Evolutionary conservation across 1,140 invertebrate genomes (phyloP).

Genomic region (Rhyzopertha dominica): DNA sequence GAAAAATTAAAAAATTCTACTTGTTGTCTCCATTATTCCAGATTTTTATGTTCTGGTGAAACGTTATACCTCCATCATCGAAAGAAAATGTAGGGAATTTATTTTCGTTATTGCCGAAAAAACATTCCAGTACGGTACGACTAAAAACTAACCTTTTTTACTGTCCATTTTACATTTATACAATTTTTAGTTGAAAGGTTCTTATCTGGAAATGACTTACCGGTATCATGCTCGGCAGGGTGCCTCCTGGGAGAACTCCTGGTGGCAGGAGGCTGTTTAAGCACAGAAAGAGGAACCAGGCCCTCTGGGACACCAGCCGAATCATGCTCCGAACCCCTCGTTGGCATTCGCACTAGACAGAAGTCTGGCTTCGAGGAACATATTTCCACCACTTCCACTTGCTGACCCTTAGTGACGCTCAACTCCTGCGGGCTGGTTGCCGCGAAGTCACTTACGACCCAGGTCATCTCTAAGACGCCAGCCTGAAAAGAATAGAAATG

Average conservation of each 20-base stretch:
- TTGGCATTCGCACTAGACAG: constrained; percentile 58
- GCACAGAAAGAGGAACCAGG: constrained; percentile 72
- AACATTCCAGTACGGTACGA: too few species aligned
- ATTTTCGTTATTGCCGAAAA: too few species aligned
- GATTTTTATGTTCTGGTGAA: too few species aligned
- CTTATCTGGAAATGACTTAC: constrained; percentile 47
- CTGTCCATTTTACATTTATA: too few species aligned
- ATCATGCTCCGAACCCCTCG: constrained; percentile 53
- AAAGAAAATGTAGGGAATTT: too few species aligned
- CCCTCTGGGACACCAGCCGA: constrained; percentile 66
- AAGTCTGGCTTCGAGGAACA: constrained; percentile 54
- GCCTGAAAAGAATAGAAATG: constrained; percentile 50
- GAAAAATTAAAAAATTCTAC: too few species aligned
- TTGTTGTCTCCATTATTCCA: too few species aligned
- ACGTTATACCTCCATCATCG: too few species aligned
- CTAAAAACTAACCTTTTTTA: too few species aligned
- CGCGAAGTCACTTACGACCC: constrained; percentile 78
- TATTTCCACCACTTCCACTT: constrained; percentile 85
- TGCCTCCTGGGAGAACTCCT: constrained; percentile 58
- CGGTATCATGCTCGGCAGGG: constrained; percentile 43
- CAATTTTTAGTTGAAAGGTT: too few species aligned
- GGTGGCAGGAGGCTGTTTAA: constrained; percentile 70
- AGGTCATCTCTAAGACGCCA: constrained; percentile 73
- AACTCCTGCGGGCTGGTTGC: constrained; percentile 68
- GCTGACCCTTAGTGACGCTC: constrained; percentile 78